Evolutionary conservation across 2,888 invertebrate species (phyloP).

Genomic region (Nycteola revayana): DNA sequence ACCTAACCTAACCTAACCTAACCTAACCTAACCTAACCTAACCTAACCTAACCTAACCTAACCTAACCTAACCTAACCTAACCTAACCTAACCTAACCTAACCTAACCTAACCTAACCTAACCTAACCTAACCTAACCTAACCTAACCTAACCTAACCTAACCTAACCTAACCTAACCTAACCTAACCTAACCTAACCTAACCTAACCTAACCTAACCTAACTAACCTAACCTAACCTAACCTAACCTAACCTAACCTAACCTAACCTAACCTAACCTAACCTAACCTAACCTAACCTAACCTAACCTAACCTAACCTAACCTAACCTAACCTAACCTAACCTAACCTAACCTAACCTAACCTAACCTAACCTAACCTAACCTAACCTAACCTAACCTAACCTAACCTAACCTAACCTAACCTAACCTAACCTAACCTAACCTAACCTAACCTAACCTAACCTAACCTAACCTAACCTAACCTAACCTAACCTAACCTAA

Average conservation of each 20-base stretch:
- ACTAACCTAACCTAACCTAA: slow-evolving; percentile 23
- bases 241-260: slow-evolving; percentile 35
- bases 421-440: slow-evolving; percentile 17
- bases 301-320: slow-evolving; percentile 30
- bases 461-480: slow-evolving; percentile 14
- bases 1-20: slow-evolving; percentile 18
- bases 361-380: slow-evolving; percentile 18
- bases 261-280: slow-evolving; percentile 34
- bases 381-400: slow-evolving; percentile 18
- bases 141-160: slow-evolving; percentile 18
- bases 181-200: slow-evolving; percentile 20
- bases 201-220: slow-evolving; percentile 19
- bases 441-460: slow-evolving; percentile 15
- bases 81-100: slow-evolving; percentile 30
- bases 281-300: slow-evolving; percentile 34
- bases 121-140: slow-evolving; percentile 20
- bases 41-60: slow-evolving; percentile 25
- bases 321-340: slow-evolving; percentile 29
- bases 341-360: slow-evolving; percentile 29
- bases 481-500: slow-evolving; percentile 12
- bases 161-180: slow-evolving; percentile 23
- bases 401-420: slow-evolving; percentile 24
- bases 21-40: slow-evolving; percentile 24
- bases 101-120: slow-evolving; percentile 25
- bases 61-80: slow-evolving; percentile 31